Base-by-base conservation (phyloP, 1,140 invertebrate genomes). In the Monochamus saltuarius region DNA sequence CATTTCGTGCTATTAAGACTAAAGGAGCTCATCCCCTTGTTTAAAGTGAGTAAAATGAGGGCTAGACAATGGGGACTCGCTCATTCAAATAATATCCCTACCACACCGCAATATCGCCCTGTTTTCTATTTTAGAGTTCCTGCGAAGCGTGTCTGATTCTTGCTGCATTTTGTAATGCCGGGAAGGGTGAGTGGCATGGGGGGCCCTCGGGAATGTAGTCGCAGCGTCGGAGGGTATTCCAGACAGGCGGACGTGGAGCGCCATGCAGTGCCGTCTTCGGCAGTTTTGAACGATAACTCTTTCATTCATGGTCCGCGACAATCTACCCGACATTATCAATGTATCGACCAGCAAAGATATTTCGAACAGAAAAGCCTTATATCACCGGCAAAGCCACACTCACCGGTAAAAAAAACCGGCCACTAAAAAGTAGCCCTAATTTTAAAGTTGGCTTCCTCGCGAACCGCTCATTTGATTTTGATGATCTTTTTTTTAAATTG, bases 111-210 rank as follows among this genome's bases (percentile, higher is more conserved):
- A 47, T 29, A 29, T 22, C 17, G 19, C 29, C 45, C 11, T 29
- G 45, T 61, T 61, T 54, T 61, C 59, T 34, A 55, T 61, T 55
- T 61, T 55, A 61, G 55, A 61, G 50, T 61, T 54, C 36, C 59
- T 19, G 29, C 19, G 51, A 42, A 54, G 51, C 52, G 51, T 55
- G 51, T 61, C 59, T 59, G 56, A 59, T 29, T 59, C 34, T 37
- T 39, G 10, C n/a, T 53, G 14, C 38, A 17, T 39, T 51, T 35
- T 35, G 36, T 38, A 38, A n/a, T 19, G 51, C 35, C 16, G 38
- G 36, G 17, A 38, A 39, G 51, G 51, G 14, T 13, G 51, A 53
- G 8, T 35, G 10, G 36, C 38, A 51, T 7, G 22, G 36, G 22
- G 51, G 36, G 22, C 38, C 17, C 38, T 39, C 16, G 35, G 35